Percentiles rank a stretch among this genome's conserved stretches.
phyloP scores from a whole-genome alignment of 2,888 invertebrate genomes.

The Marasmarcha lunaedactyla region DNA sequence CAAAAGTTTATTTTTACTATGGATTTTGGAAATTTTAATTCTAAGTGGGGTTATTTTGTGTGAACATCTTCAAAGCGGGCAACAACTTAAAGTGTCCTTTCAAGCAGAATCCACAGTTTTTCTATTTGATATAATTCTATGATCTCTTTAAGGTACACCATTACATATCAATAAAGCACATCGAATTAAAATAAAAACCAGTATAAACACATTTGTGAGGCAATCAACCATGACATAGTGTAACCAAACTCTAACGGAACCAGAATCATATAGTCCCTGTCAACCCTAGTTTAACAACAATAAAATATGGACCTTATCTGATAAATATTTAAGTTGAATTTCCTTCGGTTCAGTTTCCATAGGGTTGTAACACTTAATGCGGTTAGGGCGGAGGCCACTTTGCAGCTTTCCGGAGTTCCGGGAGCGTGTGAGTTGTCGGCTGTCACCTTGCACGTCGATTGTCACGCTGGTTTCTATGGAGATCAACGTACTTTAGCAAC shows the following conservation, averaged over 20 bases:
- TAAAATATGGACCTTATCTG: neutral
- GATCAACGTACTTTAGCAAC: slow-evolving; percentile 32
- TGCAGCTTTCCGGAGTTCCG: slow-evolving; percentile 58
- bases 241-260: slow-evolving; percentile 40
- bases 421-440: slow-evolving; percentile 46
- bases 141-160: no score
- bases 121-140: no score
- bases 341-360: neutral
- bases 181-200: no score
- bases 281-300: slow-evolving; percentile 13
- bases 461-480: slow-evolving; percentile 32
- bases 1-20: no score
- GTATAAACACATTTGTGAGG: neutral
- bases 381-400: slow-evolving; percentile 29
- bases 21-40: no score
- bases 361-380: neutral
- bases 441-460: slow-evolving; percentile 50
- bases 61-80: no score
- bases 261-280: slow-evolving; percentile 36
- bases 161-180: no score
- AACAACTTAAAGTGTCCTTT: no score
- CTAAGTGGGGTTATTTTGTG: no score
- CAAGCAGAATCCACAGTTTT: no score
- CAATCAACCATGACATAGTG: slow-evolving; percentile 10
- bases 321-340: neutral